Conservation (phyloP, 2,797 vertebrate genomes). For the Girardinus metallicus region DNA sequence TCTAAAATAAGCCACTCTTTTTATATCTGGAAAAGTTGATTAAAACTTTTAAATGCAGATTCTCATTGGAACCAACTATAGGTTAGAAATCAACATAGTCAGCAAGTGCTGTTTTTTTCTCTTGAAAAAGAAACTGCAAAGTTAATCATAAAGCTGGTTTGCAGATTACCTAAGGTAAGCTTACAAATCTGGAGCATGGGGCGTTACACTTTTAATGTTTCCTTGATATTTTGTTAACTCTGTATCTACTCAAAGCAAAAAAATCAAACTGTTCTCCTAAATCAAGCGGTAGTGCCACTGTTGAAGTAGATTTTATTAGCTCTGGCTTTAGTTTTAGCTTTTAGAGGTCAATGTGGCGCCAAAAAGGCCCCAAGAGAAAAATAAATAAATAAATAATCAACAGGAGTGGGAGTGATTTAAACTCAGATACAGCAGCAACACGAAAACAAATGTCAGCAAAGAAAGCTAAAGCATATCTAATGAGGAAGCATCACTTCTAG, state of each 20-base stretch:
- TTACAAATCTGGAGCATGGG: not conserved
- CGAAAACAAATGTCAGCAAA: slow-evolving; percentile 37
- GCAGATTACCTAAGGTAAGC: not conserved
- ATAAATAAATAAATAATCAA: not conserved
- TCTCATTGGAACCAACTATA: not conserved
- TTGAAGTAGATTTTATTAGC: not conserved
- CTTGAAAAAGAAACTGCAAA: not conserved
- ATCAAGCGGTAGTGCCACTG: not conserved
- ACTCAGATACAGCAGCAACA: slow-evolving; percentile 23
- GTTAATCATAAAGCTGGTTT: not conserved
- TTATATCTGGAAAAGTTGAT: not conserved
- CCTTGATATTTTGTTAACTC: not conserved
- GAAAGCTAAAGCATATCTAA: slow-evolving; percentile 28
- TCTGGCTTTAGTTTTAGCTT: not conserved
- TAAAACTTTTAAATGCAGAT: not conserved
- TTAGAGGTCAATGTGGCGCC: not conserved
- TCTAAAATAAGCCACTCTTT: not conserved
- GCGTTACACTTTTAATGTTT: not conserved
- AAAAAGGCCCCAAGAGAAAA: not conserved
- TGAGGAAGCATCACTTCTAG: slow-evolving; percentile 30
- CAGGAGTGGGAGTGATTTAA: slow-evolving; percentile 12
- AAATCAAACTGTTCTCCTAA: not conserved
- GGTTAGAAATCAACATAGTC: not conserved
- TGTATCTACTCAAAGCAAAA: not conserved
- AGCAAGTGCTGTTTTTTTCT: not conserved